A percentile compares a stretch with the other conserved stretches of the same genome.
Evolutionary conservation across 2,113 vertebrate species (phyloP).

Genomic region (Sturnus vulgaris): DNA sequence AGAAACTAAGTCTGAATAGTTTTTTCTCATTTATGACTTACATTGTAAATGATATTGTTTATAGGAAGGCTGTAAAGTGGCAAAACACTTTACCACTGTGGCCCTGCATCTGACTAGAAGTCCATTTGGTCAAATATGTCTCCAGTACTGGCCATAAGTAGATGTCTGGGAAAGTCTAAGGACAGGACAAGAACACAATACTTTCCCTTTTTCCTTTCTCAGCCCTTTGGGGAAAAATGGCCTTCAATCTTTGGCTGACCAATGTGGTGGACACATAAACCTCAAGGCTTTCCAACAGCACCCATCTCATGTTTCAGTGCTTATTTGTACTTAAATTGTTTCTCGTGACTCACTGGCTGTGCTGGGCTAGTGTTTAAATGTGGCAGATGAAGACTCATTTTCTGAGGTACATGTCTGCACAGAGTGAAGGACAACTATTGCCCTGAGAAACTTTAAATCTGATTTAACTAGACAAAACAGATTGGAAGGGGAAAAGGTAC

Average conservation of each 20-base stretch:
- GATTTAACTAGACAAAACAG: neutral
- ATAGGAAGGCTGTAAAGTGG: neutral
- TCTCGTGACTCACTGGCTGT: neutral
- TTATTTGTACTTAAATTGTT: neutral
- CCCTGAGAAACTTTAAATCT: neutral
- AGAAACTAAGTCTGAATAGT: neutral
- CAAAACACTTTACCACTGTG: neutral
- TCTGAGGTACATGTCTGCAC: neutral
- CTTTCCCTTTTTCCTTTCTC: neutral
- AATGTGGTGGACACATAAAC: neutral
- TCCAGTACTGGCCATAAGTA: neutral
- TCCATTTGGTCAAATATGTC: neutral
- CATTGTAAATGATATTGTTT: neutral
- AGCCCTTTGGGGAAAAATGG: neutral
- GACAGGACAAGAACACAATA: neutral
- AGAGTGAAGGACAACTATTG: neutral
- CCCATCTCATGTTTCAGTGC: neutral
- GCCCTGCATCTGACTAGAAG: neutral
- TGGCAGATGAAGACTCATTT: neutral
- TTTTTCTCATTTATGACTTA: neutral
- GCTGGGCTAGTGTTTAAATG: neutral
- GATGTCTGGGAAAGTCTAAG: neutral
- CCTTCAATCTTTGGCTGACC: conserved; percentile 8
- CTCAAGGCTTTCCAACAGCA: neutral
- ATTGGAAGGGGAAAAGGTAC: neutral